Evolutionary conservation across 23 tunicate genomes (phyloP).

Genomic region (Trididemnum nubilum): DNA sequence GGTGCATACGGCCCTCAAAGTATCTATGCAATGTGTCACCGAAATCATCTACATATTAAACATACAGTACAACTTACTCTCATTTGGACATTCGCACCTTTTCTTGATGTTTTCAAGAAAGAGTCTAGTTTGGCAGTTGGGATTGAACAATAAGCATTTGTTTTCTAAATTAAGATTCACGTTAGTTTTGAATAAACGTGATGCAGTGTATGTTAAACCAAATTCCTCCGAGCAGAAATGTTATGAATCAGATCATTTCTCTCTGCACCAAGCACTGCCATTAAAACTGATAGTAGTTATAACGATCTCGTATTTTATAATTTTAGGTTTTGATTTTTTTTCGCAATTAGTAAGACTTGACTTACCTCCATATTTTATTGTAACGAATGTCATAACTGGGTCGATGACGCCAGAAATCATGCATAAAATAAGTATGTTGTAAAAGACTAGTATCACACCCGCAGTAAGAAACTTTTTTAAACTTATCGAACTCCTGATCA

Average conservation of each 20-base stretch:
- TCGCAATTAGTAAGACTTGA: not conserved
- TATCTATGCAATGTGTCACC: no score
- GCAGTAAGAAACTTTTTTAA: no score
- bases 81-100: conserved; percentile 64
- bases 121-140: conserved; percentile 64
- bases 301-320: not conserved
- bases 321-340: no score
- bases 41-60: not conserved
- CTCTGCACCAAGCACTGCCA: not conserved
- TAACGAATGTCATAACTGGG: conserved; percentile 41
- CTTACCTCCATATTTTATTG: conserved; percentile 76
- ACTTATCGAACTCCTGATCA: no score
- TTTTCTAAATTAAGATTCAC: conserved; percentile 50
- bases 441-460: no score
- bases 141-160: conserved; percentile 60
- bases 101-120: conserved; percentile 64
- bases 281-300: not conserved
- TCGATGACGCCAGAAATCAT: not conserved
- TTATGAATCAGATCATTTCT: not conserved
- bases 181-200: no score
- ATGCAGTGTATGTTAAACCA: no score
- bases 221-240: not conserved
- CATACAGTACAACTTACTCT: conserved; percentile 41
- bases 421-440: no score
- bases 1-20: no score